Evolutionary conservation across 2,113 vertebrate genomes (phyloP), one percentile per base, ranked within the genome.

Genomic region (Chauna torquata): DNA sequence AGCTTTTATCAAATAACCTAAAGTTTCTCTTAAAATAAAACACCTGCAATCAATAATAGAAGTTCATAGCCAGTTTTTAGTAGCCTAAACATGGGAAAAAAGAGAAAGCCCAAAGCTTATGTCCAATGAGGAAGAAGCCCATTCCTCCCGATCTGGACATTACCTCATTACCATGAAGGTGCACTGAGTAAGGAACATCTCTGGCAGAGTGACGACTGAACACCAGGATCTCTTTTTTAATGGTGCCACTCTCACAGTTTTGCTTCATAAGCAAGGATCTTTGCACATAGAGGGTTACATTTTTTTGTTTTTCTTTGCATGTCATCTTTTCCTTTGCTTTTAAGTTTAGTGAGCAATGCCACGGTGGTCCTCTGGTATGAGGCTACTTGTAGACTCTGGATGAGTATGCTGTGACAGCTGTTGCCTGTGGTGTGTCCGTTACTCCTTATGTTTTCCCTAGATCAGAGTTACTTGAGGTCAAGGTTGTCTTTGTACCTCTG

Each of bases 391-490:
- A 90, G 38, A 58, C 12, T 24, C 34, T 58, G 36, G 27, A 66
- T 58, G 45, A 52, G 22, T n/a, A 36, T 90, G 44, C 69, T 92
- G 52, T 86, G 72, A 62, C 72, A 93, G 57, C 36, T 86, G 28
- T 82, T 89, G 49, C 27, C 88, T 90, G 14, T 71, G 44, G 36
- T 88, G 50, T 20, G 20, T 81, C 76, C 78, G 23, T 84, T 74
- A 52, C 18, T 94, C 42, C 44, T 92, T 45, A 45, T 2, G 8
- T 68, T 91, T 92, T 93, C 27, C 34, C 23, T 57, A 49, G 36
- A 47, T 71, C 40, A 30, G 44, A 82, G 34, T 72, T 89, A 82
- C 64, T 95, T 77, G 93, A 81, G 88, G 94, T 93, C 88, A 87
- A 28, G 34, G 47, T 78, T 88, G 57, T 93, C 77, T 92, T 86